Evolutionary conservation across 2,797 vertebrate species (phyloP), one percentile per base, ranked within the genome.

Genomic region (Tachyglossus aculeatus): DNA sequence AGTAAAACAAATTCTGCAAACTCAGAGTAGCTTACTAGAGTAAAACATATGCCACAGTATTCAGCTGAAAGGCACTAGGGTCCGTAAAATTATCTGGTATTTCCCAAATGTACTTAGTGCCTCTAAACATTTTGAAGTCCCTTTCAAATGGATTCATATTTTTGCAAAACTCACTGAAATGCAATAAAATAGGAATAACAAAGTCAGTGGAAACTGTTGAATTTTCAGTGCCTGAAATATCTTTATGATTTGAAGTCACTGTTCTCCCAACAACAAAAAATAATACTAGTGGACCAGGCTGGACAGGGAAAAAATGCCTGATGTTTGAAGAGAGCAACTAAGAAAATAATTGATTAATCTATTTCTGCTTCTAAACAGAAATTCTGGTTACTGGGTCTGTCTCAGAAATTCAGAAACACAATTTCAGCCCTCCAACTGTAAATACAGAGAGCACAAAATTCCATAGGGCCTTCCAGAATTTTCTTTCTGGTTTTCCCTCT

Each of bases 1-100:
- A 63, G 44, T 44, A 82, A 86, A 83, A 67, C 25, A 73, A 81
- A 69, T 62, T 81, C 64, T 61, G 29, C 38, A 74, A 82, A 82
- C 68, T 71, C 65, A 58, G 64, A 70, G 50, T 40, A 66, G 31
- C 76, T 86, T 56, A 55, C 7, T 72, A 33, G 44, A 57, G 67
- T 74, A 58, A 65, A 78, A 67, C 12, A 19, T 62, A 34, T 0
- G 2, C 34, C 45, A 59, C 5, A 41, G 19, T 65, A 53, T 63
- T 24, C 50, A 79, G 56, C 48, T 77, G 22, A 70, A 22, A 38
- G 52, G 69, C 45, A 40, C 71, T 69, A 66, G 33, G 27, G 34
- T 67, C 43, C 27, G 21, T 63, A 43, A 67, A 72, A 50, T 10
- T 59, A 55, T 56, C 45, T 54, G 21, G 64, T 74, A 70, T 78